Evolutionary conservation across 2,888 invertebrate species (phyloP).

Genomic region (Ophion obscuratus): DNA sequence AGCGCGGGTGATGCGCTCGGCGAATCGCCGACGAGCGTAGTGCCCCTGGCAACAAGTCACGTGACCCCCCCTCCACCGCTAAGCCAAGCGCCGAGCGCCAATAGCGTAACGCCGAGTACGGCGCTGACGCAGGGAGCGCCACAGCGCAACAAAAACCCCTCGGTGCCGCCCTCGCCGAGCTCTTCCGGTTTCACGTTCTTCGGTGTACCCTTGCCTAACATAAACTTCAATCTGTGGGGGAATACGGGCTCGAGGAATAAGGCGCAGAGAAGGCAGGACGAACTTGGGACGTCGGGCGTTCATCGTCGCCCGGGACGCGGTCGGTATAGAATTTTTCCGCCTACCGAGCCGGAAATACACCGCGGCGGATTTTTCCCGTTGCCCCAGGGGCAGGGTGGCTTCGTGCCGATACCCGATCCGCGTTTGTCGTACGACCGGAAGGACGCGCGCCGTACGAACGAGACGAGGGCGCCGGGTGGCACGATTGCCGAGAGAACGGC

Average conservation of each 20-base stretch:
- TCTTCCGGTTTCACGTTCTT: conserved; percentile 92
- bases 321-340: conserved; percentile 83
- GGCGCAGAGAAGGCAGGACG: conserved; percentile 80
- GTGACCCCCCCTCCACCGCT: conserved; percentile 12
- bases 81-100: conserved; percentile 39
- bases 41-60: conserved; percentile 49
- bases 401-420: conserved; percentile 88
- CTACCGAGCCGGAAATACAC: conserved; percentile 88
- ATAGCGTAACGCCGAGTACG: conserved; percentile 23
- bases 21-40: not conserved
- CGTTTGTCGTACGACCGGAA: conserved; percentile 61
- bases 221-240: conserved; percentile 89
- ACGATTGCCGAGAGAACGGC: conserved; percentile 61
- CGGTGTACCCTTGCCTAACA: conserved; percentile 91
- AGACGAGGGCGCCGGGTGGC: not conserved
- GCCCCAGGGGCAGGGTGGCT: conserved; percentile 90
- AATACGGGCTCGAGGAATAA: conserved; percentile 81
- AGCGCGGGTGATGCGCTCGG: conserved; percentile 78
- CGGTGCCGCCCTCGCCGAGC: conserved; percentile 85
- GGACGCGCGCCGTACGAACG: conserved; percentile 27
- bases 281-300: conserved; percentile 76
- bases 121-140: conserved; percentile 82
- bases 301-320: conserved; percentile 74
- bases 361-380: conserved; percentile 92
- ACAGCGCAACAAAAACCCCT: conserved; percentile 75